phyloP scores from a whole-genome alignment of 2,797 vertebrate species.

The Chaunax sp. region DNA sequence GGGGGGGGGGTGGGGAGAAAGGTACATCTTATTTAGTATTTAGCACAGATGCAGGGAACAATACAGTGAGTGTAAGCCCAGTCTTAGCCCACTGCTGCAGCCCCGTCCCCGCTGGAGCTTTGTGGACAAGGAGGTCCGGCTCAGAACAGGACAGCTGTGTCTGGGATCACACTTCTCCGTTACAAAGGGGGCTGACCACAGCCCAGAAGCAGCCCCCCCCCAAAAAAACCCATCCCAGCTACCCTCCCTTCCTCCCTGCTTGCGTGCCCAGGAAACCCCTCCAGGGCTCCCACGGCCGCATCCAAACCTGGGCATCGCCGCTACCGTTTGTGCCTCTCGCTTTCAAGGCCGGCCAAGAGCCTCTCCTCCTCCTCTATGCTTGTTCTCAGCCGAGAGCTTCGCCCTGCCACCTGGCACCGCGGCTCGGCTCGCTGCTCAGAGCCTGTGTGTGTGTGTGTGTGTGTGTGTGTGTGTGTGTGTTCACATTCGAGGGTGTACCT shows the following conservation, averaged over 20 bases:
- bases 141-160: conserved; percentile 69
- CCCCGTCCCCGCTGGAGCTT: conserved; percentile 38
- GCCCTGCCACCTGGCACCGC: conserved; percentile 78
- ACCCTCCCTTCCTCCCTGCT: conserved; percentile 51
- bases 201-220: conserved; percentile 36
- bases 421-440: conserved; percentile 64
- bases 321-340: conserved; percentile 74
- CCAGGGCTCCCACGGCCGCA: conserved; percentile 67
- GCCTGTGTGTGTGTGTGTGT: conserved; percentile 25
- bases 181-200: conserved; percentile 71
- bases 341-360: conserved; percentile 82
- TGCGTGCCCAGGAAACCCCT: conserved; percentile 76
- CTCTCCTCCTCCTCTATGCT: conserved; percentile 69
- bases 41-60: conserved; percentile 51
- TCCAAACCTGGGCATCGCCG: conserved; percentile 75
- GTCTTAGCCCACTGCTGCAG: conserved; percentile 42
- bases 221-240: conserved; percentile 35
- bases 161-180: conserved; percentile 75
- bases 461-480: conserved; percentile 27
- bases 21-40: conserved; percentile 65
- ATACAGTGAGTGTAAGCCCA: conserved; percentile 62
- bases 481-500: conserved; percentile 62
- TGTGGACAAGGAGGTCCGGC: conserved; percentile 64
- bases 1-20: conserved; percentile 8
- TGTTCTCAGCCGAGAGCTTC: conserved; percentile 73